Base-by-base conservation (phyloP, 2,888 invertebrate species). In the Tribolium freemani region DNA sequence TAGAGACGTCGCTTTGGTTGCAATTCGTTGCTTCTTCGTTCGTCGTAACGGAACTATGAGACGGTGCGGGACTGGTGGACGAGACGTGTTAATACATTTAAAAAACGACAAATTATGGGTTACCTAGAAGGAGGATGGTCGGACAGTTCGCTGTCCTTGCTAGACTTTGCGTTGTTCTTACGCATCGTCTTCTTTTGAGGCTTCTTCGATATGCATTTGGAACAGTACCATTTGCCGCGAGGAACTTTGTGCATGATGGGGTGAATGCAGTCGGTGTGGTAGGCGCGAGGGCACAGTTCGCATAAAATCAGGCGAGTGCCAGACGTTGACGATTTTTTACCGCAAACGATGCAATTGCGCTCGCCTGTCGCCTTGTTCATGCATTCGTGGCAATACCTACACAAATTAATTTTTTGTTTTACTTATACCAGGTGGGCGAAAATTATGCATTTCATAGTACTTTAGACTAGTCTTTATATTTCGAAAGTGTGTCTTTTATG, bases 331-430 rank as follows among this genome's bases (percentile, higher is more conserved):
- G 87, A 84, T 80, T 91, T 91, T 80, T 90, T 90, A 44, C 98
- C 97, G 86, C 98, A 99, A 73, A 98, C 96, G 77, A 98, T 94
- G 88, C 98, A 98, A 83, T 96, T 96, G 69, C 96, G 91, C 83
- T 96, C 95, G 30, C 96, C 96, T 20, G 96, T 94, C 3, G 96
- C 96, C 87, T 96, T 96, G 87, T 96, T 95, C 87, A 95, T 92
- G 87, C 98, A 98, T 84, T 96, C 96, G 89, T 94, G 96, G 87
- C 98, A 98, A 87, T 96, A 98, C 95, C 95, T 64, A 46, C 5
- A 46, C 13, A 45, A 16, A 16, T 16, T 16, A 16, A 16, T 16
- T 16, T 16, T 16, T 16, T 2, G 16, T 13, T 13, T 31, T 31
- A 31, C 31, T 16, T 16, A 16, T n/a, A n/a, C n/a, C n/a, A n/a